Base-by-base conservation (phyloP, 2,797 vertebrate genomes). In the Protonibea diacanthus region DNA sequence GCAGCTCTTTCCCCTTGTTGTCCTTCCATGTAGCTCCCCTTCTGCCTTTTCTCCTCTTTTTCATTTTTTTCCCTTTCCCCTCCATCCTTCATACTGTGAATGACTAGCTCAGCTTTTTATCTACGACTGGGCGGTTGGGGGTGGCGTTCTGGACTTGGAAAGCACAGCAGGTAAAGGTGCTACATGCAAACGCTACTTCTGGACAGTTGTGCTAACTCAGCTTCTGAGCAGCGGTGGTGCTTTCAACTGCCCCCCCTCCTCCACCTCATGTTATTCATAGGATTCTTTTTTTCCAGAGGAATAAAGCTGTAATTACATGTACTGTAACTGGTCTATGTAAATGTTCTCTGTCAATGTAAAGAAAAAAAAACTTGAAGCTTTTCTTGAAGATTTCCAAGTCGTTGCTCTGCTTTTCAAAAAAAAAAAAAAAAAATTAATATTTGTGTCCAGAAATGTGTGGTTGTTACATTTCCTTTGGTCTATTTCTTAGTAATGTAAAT, bases 241-340 rank as follows among this genome's bases (percentile, higher is more conserved):
- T 27, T 75, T 78, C 27, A 11, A 51, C 44, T 48, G 33, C 8
- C 38, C 45, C 55, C 17, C 51, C 8, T 1, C 33, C 33, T 9
- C 33, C 33, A 2, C 33, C 33, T 59, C 0, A 14, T 53, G 42
- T 51, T 56, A 2, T 48, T 64, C 8, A 38, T 9, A 8, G 33
- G 33, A 38, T 38, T 2, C 57, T 55, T 71, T 72, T 72, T 80
- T 70, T 64, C 25, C 58, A 48, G 6, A 73, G 56, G 71, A 81
- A 47, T 23, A 53, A 71, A 72, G 77, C 71, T 89, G 85, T 88
- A 90, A 83, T 57, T 87, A 77, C 60, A 52, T 81, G 87, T 88
- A 72, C 58, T 89, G 82, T 89, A 84, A 81, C 62, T 72, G 76
- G 64, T 90, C 48, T 55, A 56, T 90, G 82, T 92, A 86, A 87